Evolutionary conservation across 2,797 vertebrate species (phyloP).

Genomic region (Morelia viridis): DNA sequence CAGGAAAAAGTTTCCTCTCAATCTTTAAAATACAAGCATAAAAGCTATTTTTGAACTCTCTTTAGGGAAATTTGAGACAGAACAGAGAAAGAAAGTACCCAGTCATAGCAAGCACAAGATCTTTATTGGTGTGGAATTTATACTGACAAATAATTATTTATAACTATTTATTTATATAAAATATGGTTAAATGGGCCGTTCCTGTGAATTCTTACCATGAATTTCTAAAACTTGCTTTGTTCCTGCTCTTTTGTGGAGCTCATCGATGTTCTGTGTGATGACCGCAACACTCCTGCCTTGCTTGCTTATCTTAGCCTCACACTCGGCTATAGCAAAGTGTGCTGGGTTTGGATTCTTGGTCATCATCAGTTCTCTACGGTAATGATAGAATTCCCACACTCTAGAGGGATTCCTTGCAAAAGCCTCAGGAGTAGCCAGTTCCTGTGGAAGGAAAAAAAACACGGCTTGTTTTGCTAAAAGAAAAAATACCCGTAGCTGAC

Average conservation of each 20-base stretch:
- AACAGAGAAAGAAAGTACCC: neutral
- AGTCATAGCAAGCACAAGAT: neutral
- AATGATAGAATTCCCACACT: slow-evolving; percentile 98
- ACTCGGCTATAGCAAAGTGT: slow-evolving; percentile 87
- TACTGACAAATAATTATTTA: neutral
- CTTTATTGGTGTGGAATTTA: neutral
- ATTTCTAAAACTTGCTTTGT: slow-evolving; percentile 89
- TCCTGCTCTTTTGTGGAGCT: slow-evolving; percentile 89
- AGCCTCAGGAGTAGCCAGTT: slow-evolving; percentile 88
- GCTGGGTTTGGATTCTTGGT: slow-evolving; percentile 83
- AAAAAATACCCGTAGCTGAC: neutral
- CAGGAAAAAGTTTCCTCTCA: neutral
- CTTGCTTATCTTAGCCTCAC: slow-evolving; percentile 82
- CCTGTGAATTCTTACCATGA: slow-evolving; percentile 79
- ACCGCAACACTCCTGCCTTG: slow-evolving; percentile 87
- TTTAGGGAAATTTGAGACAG: neutral
- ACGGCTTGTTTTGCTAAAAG: accelerated
- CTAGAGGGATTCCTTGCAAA: slow-evolving; percentile 88
- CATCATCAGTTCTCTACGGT: slow-evolving; percentile 85
- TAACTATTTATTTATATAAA: neutral
- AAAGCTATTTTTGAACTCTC: accelerated
- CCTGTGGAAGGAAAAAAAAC: slow-evolving; percentile 67
- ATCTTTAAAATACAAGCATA: neutral
- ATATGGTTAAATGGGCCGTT: neutral
- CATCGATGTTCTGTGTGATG: slow-evolving; percentile 94